Evolutionary conservation across 92 coral and sea anemone species (phyloP).

Genomic region (Phymanthus crucifer): DNA sequence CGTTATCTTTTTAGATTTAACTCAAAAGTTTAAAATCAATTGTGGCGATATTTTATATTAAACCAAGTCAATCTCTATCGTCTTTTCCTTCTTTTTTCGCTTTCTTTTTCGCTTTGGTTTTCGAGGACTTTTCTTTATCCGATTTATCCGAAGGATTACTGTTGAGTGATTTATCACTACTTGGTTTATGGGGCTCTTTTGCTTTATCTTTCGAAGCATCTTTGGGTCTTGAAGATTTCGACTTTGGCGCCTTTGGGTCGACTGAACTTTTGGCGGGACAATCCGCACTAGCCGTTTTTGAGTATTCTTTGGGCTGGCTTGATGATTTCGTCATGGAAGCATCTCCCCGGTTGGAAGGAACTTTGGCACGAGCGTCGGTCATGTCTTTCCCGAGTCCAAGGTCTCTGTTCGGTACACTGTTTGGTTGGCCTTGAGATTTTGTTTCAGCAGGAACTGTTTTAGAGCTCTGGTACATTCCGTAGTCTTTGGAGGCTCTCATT

Average conservation of each 20-base stretch:
- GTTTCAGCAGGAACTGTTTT: background rate
- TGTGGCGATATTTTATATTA: background rate
- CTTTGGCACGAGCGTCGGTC: background rate
- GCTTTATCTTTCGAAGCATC: background rate
- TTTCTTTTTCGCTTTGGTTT: background rate
- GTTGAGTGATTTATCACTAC: background rate
- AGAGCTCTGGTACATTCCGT: background rate
- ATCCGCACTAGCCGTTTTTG: background rate
- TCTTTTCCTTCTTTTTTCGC: background rate
- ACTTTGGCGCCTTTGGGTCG: background rate
- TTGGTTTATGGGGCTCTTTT: background rate
- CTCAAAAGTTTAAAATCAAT: background rate
- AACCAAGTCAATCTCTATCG: background rate
- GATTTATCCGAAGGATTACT: background rate
- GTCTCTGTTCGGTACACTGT: background rate
- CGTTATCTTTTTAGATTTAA: background rate
- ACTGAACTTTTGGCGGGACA: background rate
- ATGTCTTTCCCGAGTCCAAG: background rate
- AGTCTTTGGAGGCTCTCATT: background rate
- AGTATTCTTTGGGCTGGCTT: background rate
- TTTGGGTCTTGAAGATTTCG: background rate
- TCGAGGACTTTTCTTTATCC: background rate
- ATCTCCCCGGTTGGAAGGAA: background rate
- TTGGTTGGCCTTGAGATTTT: background rate
- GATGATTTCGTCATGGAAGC: background rate